Evolutionary conservation across 2,888 invertebrate species (phyloP).

Genomic region (Petrophora chlorosata): DNA sequence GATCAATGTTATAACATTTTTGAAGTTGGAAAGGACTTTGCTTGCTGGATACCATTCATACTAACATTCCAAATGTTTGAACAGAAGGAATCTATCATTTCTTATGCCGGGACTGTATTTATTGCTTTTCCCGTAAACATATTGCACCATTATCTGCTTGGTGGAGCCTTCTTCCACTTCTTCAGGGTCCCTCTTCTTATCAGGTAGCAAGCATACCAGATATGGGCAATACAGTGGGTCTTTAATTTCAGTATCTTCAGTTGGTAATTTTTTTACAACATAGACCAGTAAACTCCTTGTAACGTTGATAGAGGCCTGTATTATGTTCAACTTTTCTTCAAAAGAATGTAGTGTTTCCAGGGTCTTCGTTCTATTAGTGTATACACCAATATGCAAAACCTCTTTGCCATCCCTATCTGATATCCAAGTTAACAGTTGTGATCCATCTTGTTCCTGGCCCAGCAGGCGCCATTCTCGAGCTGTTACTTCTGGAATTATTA

Average conservation of each 20-base stretch:
- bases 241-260: slow-evolving; percentile 52
- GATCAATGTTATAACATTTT: background rate
- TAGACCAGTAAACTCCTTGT: slow-evolving; percentile 87
- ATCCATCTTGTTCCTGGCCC: slow-evolving; percentile 91
- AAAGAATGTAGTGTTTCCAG: slow-evolving; percentile 86
- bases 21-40: too few species aligned
- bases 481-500: slow-evolving; percentile 76
- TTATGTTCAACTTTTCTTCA: slow-evolving; percentile 85
- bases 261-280: slow-evolving; percentile 83
- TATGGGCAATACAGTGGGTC: slow-evolving; percentile 85
- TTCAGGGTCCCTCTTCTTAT: slow-evolving; percentile 60
- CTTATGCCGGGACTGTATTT: slow-evolving; percentile 77
- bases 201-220: slow-evolving; percentile 83
- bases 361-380: slow-evolving; percentile 84
- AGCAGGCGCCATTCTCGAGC: slow-evolving; percentile 91
- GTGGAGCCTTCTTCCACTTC: slow-evolving; percentile 81
- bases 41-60: too few species aligned
- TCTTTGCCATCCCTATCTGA: slow-evolving; percentile 56
- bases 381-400: slow-evolving; percentile 83
- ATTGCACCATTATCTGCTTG: slow-evolving; percentile 91
- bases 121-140: slow-evolving; percentile 86
- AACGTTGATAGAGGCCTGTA: slow-evolving; percentile 91
- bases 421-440: slow-evolving; percentile 88
- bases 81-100: slow-evolving; percentile 87
- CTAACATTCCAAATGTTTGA: slow-evolving; percentile 92